Base-by-base conservation (phyloP, 1,140 invertebrate genomes). In the Sesamia nonagrioides region DNA sequence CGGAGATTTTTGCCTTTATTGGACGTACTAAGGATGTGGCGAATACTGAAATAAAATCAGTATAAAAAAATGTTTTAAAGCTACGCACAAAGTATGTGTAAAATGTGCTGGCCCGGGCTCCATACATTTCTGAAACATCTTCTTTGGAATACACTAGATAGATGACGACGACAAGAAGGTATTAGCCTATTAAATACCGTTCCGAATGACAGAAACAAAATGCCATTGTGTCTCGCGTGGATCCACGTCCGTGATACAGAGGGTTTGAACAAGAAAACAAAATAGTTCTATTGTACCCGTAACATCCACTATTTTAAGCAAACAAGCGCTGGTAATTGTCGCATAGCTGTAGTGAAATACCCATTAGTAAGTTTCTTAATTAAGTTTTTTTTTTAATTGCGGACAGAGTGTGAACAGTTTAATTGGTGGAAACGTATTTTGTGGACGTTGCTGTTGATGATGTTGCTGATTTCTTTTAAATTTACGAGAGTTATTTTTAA, bases 361-460 rank as follows among this genome's bases (percentile, higher is more conserved):
- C 42, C 33, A 50, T 68, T 18, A 13, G n/a, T n/a, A 21, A 3
- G 11, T 33, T 27, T 50, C 42, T 48, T 48, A n/a, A 45, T 68
- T 68, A 48, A 11, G 17, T 45, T 48, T 48, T 48, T 48, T 68
- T 68, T 33, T 66, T 13, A 50, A 61, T 61, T 15, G 58, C 27
- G 2, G 33, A 21, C 40, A 50, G n/a, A n/a, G 45, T 50, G 63
- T 27, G 63, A 68, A 68, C 63, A 45, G 63, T 68, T 68, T 68
- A 27, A 68, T 68, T 68, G 50, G 63, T 27, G 63, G 63, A 18
- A 63, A 63, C 42, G 42, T 42, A 68, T 48, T n/a, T n/a, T 27
- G 63, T 42, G 50, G 42, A 33, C 63, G 42, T 60, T 60, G 18
- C 27, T 63, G 17, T 42, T 48, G 33, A 4, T 8, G 17, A 40